Conservation (phyloP, 2,888 invertebrate genomes). For the Netelia inedita region DNA sequence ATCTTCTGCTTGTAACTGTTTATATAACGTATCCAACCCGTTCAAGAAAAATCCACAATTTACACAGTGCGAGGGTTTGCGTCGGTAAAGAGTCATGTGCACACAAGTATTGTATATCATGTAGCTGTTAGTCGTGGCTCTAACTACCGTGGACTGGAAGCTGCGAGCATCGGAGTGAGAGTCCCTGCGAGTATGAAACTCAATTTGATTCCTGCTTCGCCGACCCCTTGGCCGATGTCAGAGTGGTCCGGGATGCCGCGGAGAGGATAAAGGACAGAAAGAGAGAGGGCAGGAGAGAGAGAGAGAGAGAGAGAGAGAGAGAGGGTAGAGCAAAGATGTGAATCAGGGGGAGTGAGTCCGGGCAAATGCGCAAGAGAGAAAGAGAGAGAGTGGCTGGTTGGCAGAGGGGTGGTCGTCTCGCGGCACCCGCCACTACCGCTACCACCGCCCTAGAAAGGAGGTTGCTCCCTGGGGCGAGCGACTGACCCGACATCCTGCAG, state of each 20-base stretch:
- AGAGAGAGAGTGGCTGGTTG: slow-evolving; percentile 57
- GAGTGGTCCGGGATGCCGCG: slow-evolving; percentile 67
- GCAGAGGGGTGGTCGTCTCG: slow-evolving; percentile 66
- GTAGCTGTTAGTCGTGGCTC: slow-evolving; percentile 2
- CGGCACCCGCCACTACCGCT: slow-evolving; percentile 59
- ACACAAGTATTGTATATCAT: background rate
- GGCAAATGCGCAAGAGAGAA: slow-evolving; percentile 57
- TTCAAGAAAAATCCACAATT: slow-evolving; percentile 34
- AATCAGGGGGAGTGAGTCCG: slow-evolving; percentile 55
- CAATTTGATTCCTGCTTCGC: slow-evolving; percentile 83
- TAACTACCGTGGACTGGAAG: slow-evolving; percentile 51
- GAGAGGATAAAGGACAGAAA: slow-evolving; percentile 72
- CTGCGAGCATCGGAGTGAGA: slow-evolving; percentile 74
- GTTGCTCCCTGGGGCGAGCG: slow-evolving; percentile 83
- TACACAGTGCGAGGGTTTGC: background rate
- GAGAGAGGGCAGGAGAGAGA: slow-evolving; percentile 60
- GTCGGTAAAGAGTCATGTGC: background rate
- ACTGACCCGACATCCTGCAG: slow-evolving; percentile 84
- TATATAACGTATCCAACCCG: background rate
- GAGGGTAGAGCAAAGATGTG: slow-evolving; percentile 68
- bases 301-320: slow-evolving; percentile 67
- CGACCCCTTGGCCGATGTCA: slow-evolving; percentile 68
- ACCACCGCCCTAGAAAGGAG: slow-evolving; percentile 79
- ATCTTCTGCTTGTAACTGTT: no score
- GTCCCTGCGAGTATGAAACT: slow-evolving; percentile 83